A percentile compares a stretch with the other conserved stretches of the same genome.
These are phyloP conservation scores for Seira ritae DNA, from an alignment of 2,888 invertebrate species.

Conservation along the genomic window DNA sequence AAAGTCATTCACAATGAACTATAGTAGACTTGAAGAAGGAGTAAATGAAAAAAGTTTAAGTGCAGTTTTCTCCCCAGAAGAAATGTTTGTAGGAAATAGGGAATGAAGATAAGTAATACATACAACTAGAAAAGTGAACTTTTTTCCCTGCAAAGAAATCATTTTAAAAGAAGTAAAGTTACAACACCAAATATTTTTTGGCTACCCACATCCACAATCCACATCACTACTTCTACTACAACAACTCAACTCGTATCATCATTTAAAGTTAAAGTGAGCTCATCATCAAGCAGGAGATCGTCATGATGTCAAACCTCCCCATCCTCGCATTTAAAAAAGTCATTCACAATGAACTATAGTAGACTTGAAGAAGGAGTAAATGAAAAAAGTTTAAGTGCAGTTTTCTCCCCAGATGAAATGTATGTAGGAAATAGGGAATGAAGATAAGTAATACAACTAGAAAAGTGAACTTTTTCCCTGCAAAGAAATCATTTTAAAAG, in stretches of 20 bases:
- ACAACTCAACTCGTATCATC: conserved; percentile 29
- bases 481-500: not conserved
- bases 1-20: not conserved
- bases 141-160: conserved; percentile 4
- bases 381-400: conserved; percentile 62
- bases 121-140: not conserved
- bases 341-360: not conserved
- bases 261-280: conserved; percentile 26
- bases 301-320: conserved; percentile 71
- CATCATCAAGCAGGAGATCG: conserved; percentile 36
- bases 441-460: not conserved
- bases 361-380: too few species aligned
- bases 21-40: too few species aligned
- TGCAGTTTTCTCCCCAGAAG: conserved; percentile 43
- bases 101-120: too few species aligned
- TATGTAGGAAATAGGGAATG: conserved; percentile 32
- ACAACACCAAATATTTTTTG: conserved; percentile 17
- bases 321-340: conserved; percentile 61
- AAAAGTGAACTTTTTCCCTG: not conserved
- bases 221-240: too few species aligned
- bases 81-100: conserved; percentile 33
- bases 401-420: conserved; percentile 25
- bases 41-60: conserved; percentile 54
- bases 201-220: too few species aligned
- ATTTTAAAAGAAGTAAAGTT: not conserved